Percentiles rank a stretch among this genome's conserved stretches.
Conservation (phyloP, 2,797 vertebrate species). For the Oophaga sylvatica region DNA sequence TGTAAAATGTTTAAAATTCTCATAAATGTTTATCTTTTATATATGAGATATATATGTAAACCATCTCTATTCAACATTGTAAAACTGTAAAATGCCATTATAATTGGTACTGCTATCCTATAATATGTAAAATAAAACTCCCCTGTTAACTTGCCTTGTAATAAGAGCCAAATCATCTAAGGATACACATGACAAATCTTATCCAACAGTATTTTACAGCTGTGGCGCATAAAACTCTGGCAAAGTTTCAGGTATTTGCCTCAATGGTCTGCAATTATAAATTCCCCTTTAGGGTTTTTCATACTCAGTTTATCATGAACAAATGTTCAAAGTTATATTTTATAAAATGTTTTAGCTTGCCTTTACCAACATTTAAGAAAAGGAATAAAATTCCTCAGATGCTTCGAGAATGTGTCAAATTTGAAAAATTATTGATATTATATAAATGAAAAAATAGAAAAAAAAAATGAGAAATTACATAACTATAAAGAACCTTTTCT, state of each 20-base stretch:
- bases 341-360: conserved; percentile 51
- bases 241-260: conserved; percentile 60
- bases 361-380: conserved; percentile 39
- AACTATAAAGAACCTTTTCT: background rate
- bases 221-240: conserved; percentile 57
- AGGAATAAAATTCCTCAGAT: conserved; percentile 37
- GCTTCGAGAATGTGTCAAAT: conserved; percentile 54
- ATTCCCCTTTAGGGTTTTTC: conserved; percentile 59
- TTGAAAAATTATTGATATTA: conserved; percentile 45
- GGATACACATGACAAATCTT: conserved; percentile 60
- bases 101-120: conserved; percentile 43
- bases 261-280: conserved; percentile 61
- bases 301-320: conserved; percentile 48
- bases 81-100: conserved; percentile 28
- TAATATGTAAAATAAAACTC: conserved; percentile 45
- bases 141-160: conserved; percentile 47
- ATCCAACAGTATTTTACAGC: conserved; percentile 59
- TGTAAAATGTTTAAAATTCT: conserved; percentile 25
- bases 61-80: conserved; percentile 16
- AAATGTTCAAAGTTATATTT: conserved; percentile 57
- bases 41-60: conserved; percentile 12
- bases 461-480: conserved; percentile 10
- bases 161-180: conserved; percentile 55
- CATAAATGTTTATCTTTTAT: conserved; percentile 36
- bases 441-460: conserved; percentile 37